Percentiles rank a stretch among this genome's conserved stretches.
Conservation (phyloP, 2,888 invertebrate species). For the Xanthostigma xanthostigma region DNA sequence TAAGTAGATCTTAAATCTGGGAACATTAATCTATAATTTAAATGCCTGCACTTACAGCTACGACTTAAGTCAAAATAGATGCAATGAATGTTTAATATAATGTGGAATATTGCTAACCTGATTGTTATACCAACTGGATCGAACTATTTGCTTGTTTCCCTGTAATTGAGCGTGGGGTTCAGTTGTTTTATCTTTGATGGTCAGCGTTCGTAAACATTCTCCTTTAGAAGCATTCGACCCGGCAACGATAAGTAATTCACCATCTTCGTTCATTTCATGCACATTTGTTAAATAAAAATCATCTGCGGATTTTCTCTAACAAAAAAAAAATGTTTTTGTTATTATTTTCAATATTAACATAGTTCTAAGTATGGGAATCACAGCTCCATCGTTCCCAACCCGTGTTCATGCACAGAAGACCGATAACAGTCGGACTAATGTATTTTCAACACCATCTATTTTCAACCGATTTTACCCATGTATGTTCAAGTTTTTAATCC, state of each 20-base stretch:
- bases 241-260: slow-evolving; percentile 40
- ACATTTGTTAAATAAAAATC: slow-evolving; percentile 50
- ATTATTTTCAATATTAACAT: neutral
- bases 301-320: slow-evolving; percentile 41
- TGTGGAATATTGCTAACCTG: slow-evolving; percentile 33
- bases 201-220: slow-evolving; percentile 37
- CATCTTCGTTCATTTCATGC: slow-evolving; percentile 30
- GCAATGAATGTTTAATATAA: no score
- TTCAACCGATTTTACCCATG: no score
- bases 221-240: slow-evolving; percentile 47
- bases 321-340: slow-evolving; percentile 11
- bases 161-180: slow-evolving; percentile 38
- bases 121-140: slow-evolving; percentile 48
- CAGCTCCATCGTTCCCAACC: no score
- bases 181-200: slow-evolving; percentile 33
- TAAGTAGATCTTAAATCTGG: no score
- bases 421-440: no score
- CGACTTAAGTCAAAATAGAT: no score
- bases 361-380: no score
- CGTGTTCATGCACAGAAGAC: no score
- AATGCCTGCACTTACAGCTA: no score
- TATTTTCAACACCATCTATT: no score
- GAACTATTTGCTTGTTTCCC: slow-evolving; percentile 53
- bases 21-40: no score
- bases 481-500: no score